Evolutionary conservation across 2,113 vertebrate genomes (phyloP).

Genomic region (Oxygymnocypris stewartii): DNA sequence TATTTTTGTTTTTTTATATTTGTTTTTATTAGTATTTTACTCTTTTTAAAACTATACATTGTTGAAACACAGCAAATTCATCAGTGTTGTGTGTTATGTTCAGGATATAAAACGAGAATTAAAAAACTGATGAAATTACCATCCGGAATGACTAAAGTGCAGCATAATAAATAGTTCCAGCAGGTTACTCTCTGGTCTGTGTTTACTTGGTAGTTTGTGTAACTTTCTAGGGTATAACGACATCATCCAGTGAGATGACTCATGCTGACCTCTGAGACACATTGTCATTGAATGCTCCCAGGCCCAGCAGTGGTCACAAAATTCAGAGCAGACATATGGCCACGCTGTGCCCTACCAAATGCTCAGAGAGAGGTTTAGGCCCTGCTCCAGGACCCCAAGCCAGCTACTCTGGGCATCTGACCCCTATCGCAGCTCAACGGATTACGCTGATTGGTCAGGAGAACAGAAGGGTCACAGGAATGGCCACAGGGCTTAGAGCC

Average conservation of each 20-base stretch:
- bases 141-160: not conserved
- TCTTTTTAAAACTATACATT: no score
- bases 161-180: not conserved
- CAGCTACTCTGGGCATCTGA: conserved; percentile 45
- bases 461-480: conserved; percentile 47
- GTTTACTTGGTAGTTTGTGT: conserved; percentile 6
- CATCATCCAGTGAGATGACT: conserved; percentile 27
- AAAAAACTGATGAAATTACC: not conserved
- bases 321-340: conserved; percentile 55
- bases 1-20: no score
- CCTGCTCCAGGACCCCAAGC: conserved; percentile 48
- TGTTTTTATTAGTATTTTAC: no score
- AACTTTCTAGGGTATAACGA: conserved; percentile 36
- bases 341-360: conserved; percentile 49
- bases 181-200: conserved; percentile 2
- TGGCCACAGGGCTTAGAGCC: conserved; percentile 18
- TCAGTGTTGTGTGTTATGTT: not conserved
- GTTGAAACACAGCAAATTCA: not conserved
- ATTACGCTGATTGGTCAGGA: conserved; percentile 34
- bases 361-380: conserved; percentile 50
- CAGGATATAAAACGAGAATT: not conserved
- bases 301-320: conserved; percentile 33
- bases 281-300: conserved; percentile 28
- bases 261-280: conserved; percentile 44
- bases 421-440: conserved; percentile 39